Conservation (phyloP, 2,888 invertebrate species). For the Ophion ellenae region DNA sequence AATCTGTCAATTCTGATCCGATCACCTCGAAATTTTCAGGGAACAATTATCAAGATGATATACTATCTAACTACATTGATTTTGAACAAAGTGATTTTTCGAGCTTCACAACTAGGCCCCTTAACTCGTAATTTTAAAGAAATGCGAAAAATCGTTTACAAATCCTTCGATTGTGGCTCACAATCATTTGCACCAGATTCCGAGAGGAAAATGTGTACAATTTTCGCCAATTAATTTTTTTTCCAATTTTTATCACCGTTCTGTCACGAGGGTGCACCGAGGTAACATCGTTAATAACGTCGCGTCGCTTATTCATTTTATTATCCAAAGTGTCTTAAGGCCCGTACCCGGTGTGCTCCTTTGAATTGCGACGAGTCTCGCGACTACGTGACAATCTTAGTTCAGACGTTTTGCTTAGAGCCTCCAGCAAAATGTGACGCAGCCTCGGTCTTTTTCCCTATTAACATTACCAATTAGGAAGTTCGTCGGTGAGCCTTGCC, state of each 20-base stretch:
- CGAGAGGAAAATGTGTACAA: not conserved
- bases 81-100: too few relatives aligned
- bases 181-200: not conserved
- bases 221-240: not conserved
- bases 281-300: conserved; percentile 7
- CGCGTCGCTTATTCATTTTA: conserved; percentile 54
- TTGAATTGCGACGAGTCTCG: conserved; percentile 33
- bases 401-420: conserved; percentile 32
- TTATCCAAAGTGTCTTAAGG: conserved; percentile 29
- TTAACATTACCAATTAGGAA: conserved; percentile 63
- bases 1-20: too few relatives aligned
- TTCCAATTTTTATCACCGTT: not conserved
- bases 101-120: too few relatives aligned
- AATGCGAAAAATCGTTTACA: not conserved
- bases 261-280: not conserved
- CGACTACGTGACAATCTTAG: conserved; percentile 47
- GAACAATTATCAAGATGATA: too few relatives aligned
- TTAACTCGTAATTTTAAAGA: not conserved
- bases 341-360: not conserved
- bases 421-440: conserved; percentile 42
- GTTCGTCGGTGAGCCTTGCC: conserved; percentile 49
- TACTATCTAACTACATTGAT: too few relatives aligned
- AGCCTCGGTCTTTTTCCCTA: conserved; percentile 55
- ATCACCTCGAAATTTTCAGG: too few relatives aligned
- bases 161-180: not conserved